These are phyloP conservation scores for Agonopterix alstromeriana DNA, from an alignment of 2,888 invertebrate genomes.

Conservation along the genomic window DNA sequence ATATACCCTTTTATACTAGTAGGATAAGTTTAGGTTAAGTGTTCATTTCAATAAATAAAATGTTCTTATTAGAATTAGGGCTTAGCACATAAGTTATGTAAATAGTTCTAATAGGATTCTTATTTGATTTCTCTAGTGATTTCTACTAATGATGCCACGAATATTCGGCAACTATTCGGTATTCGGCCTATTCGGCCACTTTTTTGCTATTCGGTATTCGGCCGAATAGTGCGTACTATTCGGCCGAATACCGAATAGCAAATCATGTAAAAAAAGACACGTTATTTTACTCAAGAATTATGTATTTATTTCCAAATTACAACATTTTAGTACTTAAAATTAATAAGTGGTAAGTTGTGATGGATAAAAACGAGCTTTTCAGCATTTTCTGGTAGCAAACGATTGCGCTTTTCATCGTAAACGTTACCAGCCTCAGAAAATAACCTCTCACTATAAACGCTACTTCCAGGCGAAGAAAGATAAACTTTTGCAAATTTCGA, in stretches of 20 bases:
- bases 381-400: slow-evolving; percentile 11
- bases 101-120: too few relatives aligned
- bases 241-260: background rate
- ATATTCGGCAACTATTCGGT: background rate
- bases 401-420: slow-evolving; percentile 15
- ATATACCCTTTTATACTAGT: too few relatives aligned
- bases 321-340: background rate
- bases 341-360: slow-evolving; percentile 13
- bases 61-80: too few relatives aligned
- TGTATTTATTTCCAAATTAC: background rate
- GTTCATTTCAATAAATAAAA: too few relatives aligned
- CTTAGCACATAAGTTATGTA: too few relatives aligned
- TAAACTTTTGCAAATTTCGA: slow-evolving; percentile 20
- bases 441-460: slow-evolving; percentile 14
- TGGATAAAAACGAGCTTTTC: slow-evolving; percentile 16
- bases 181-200: slow-evolving; percentile 2
- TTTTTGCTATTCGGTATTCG: slow-evolving; percentile 1
- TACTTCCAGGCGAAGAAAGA: slow-evolving; percentile 18
- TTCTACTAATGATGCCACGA: background rate
- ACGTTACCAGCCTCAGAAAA: slow-evolving; percentile 15
- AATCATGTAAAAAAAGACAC: background rate
- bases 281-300: background rate
- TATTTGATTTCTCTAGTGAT: too few relatives aligned
- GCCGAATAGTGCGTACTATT: background rate
- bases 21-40: too few relatives aligned